Conservation (phyloP, 2,888 invertebrate species). For the Anagyrus pseudococci region DNA sequence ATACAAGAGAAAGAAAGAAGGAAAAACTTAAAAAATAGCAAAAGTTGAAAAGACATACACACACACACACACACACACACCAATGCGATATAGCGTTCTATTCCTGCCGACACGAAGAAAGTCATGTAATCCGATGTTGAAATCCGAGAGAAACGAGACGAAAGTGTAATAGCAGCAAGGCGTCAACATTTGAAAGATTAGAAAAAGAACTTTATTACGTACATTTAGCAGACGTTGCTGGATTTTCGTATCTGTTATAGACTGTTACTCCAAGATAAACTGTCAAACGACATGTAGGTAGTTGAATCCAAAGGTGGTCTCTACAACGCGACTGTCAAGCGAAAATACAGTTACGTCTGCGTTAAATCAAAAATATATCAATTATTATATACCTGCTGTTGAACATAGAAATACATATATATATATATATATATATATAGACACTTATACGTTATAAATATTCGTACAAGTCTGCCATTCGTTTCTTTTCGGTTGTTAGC, state of each 20-base stretch:
- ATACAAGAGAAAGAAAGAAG: too few relatives aligned
- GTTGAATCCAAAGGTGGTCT: too few relatives aligned
- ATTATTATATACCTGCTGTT: constrained; percentile 15
- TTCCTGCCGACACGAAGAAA: constrained; percentile 39
- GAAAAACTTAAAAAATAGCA: too few relatives aligned
- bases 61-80: too few relatives aligned
- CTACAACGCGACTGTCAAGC: too few relatives aligned
- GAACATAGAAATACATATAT: constrained; percentile 23
- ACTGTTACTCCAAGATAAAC: too few relatives aligned
- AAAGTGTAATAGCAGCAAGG: constrained; percentile 2
- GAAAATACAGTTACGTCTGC: constrained; percentile 30
- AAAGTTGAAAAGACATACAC: too few relatives aligned
- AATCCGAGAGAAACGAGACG: constrained; percentile 3
- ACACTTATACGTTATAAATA: too few relatives aligned
- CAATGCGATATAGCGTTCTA: constrained; percentile 33
- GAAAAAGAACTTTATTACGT: too few relatives aligned
- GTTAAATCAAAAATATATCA: constrained; percentile 1
- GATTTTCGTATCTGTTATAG: too few relatives aligned
- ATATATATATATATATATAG: constrained; percentile 25
- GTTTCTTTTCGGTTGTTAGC: constrained; percentile 25
- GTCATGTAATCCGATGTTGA: constrained; percentile 24
- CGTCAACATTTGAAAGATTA: too few relatives aligned
- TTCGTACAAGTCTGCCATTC: constrained; percentile 30
- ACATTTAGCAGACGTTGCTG: constrained; percentile 15
- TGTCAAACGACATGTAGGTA: too few relatives aligned